Conservation (phyloP, 2,113 vertebrate species). For the Sorex araneus region DNA sequence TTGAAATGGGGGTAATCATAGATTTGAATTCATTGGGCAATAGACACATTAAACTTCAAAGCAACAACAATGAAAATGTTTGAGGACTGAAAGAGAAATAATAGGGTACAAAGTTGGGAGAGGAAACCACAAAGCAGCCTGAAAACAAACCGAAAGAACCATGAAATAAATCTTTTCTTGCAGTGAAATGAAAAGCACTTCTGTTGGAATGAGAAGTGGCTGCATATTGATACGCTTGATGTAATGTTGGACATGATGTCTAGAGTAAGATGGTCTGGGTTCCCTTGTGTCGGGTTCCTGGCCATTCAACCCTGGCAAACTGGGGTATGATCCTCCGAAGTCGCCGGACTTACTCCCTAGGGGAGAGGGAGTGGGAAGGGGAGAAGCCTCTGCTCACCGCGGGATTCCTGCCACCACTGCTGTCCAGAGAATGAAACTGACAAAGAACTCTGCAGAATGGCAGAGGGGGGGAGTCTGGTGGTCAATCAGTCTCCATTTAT, state of each 20-base stretch:
- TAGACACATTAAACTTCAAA: neutral
- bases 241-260: neutral
- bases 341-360: too few relatives aligned
- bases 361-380: too few relatives aligned
- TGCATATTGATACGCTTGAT: neutral
- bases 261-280: neutral
- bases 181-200: neutral
- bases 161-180: neutral
- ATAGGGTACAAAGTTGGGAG: conserved; percentile 14
- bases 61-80: neutral
- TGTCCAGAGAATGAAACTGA: too few relatives aligned
- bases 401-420: too few relatives aligned
- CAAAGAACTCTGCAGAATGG: too few relatives aligned
- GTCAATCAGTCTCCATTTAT: too few relatives aligned
- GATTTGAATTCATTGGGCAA: neutral
- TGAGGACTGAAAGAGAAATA: conserved; percentile 19
- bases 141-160: too few relatives aligned
- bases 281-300: too few relatives aligned
- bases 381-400: too few relatives aligned
- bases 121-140: conserved; percentile 15
- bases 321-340: too few relatives aligned
- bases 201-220: neutral
- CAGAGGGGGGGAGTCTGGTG: too few relatives aligned
- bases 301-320: too few relatives aligned
- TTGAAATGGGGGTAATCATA: neutral